Evolutionary conservation across 2,113 vertebrate species (phyloP).

Genomic region (Cheilinus undulatus): DNA sequence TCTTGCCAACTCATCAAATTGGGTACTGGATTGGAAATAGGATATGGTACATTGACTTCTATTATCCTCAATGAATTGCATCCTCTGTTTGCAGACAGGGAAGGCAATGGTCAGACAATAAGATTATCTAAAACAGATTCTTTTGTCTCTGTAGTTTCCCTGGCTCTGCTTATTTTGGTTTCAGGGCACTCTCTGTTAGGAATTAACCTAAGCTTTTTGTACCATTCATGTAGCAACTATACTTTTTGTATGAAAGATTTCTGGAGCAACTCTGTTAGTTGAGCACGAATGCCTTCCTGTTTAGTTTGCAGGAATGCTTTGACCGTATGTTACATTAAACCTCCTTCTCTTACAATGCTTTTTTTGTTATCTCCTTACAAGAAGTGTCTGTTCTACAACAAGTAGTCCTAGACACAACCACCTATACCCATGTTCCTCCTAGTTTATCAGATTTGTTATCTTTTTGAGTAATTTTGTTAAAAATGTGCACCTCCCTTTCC

Average conservation of each 20-base stretch:
- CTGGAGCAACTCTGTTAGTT: background rate
- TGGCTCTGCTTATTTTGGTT: conserved; percentile 2
- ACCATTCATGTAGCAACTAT: background rate
- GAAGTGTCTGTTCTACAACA: background rate
- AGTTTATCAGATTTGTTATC: conserved; percentile 1
- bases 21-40: background rate
- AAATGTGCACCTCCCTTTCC: background rate
- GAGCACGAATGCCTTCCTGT: conserved; percentile 13
- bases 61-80: background rate
- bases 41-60: background rate
- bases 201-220: background rate
- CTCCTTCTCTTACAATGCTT: conserved; percentile 18
- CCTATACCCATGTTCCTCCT: background rate
- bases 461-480: background rate
- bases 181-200: background rate
- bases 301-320: conserved; percentile 20
- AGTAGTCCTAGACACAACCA: background rate
- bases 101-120: conserved; percentile 1
- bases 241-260: background rate
- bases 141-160: conserved; percentile 30
- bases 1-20: conserved; percentile 7
- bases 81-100: conserved; percentile 13
- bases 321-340: conserved; percentile 56
- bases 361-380: conserved; percentile 13
- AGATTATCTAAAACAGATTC: conserved; percentile 21